Conservation (phyloP, 2,888 invertebrate genomes). For the Pilophorus perplexus region DNA sequence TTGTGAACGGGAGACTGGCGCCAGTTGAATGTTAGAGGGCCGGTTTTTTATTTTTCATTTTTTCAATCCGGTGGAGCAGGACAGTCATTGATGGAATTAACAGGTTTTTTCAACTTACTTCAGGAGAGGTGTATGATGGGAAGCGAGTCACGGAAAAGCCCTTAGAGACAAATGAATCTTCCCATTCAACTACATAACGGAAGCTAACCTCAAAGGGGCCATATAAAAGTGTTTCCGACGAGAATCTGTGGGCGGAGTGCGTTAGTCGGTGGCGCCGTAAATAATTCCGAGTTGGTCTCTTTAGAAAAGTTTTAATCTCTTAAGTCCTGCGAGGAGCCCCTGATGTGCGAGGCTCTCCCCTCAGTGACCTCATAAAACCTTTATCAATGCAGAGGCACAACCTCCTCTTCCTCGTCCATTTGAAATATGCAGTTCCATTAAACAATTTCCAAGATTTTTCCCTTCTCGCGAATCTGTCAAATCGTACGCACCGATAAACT, state of each 20-base stretch:
- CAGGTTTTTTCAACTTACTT: too few species aligned
- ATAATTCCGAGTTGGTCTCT: slow-evolving; percentile 34
- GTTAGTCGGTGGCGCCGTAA: slow-evolving; percentile 24
- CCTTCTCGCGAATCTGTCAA: too few species aligned
- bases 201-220: slow-evolving; percentile 21
- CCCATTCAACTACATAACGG: slow-evolving; percentile 1
- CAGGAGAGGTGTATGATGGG: too few species aligned
- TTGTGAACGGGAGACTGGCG: too few species aligned
- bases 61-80: too few species aligned
- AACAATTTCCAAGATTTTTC: background rate
- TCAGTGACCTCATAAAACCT: slow-evolving; percentile 30
- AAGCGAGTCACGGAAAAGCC: background rate
- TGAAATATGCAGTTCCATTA: slow-evolving; percentile 21
- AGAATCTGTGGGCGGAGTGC: slow-evolving; percentile 15
- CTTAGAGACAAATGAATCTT: slow-evolving; percentile 30
- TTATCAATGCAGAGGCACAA: slow-evolving; percentile 21
- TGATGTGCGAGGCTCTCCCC: slow-evolving; percentile 1
- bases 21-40: too few species aligned
- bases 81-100: too few species aligned
- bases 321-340: slow-evolving; percentile 18
- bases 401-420: background rate
- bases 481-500: too few species aligned
- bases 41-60: too few species aligned
- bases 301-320: slow-evolving; percentile 36
- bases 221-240: slow-evolving; percentile 18